Evolutionary conservation across 2,797 vertebrate species (phyloP).

Genomic region (Falco columbarius): DNA sequence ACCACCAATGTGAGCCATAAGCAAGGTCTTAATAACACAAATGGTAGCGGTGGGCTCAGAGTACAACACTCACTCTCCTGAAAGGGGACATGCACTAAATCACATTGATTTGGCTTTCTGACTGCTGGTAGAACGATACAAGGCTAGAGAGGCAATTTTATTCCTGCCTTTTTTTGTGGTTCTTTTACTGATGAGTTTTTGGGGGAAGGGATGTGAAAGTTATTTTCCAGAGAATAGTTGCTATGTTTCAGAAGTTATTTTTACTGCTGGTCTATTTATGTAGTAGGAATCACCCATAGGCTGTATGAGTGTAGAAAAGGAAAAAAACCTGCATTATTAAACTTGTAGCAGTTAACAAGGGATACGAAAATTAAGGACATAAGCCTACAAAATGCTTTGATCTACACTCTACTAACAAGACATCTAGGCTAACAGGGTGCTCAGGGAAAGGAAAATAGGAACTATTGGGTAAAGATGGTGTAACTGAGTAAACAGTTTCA

Average conservation of each 20-base stretch:
- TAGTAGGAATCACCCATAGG: neutral
- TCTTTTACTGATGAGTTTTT: neutral
- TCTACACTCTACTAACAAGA: neutral
- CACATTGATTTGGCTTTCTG: neutral
- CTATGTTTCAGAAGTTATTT: neutral
- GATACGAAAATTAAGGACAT: neutral
- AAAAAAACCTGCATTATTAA: neutral
- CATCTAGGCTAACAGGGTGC: neutral
- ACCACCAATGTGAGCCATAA: neutral
- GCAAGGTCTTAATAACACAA: neutral
- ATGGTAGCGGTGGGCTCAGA: neutral
- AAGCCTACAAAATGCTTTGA: neutral
- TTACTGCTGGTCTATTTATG: neutral
- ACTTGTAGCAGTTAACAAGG: neutral
- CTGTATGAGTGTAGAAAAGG: neutral
- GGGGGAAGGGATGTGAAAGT: neutral
- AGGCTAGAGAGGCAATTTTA: neutral
- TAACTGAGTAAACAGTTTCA: neutral
- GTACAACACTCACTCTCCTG: neutral
- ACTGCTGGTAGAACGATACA: neutral
- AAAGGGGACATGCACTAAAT: neutral
- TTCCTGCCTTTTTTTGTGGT: neutral
- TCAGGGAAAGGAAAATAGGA: neutral
- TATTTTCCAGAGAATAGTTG: neutral
- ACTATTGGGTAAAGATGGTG: neutral